Evolutionary conservation across 2,113 vertebrate genomes (phyloP).

Genomic region (Megalops atlanticus): DNA sequence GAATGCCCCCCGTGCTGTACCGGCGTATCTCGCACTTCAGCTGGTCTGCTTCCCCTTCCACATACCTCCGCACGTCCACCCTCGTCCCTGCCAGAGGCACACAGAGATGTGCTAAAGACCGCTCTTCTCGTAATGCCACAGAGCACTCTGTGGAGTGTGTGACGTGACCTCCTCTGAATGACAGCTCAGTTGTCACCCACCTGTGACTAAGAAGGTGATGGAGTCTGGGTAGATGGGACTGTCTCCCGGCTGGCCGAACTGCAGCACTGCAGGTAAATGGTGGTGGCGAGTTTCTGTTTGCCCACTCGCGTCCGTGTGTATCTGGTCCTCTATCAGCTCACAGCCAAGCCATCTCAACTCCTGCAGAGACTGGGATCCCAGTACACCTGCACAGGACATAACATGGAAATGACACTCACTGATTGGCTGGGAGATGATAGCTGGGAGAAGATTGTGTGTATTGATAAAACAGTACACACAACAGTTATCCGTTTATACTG

Average conservation of each 20-base stretch:
- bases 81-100: slow-evolving; percentile 51
- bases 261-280: slow-evolving; percentile 59
- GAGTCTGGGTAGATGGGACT: slow-evolving; percentile 49
- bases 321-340: slow-evolving; percentile 61
- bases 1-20: slow-evolving; percentile 58
- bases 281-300: slow-evolving; percentile 42
- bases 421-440: neutral
- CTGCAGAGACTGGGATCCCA: slow-evolving; percentile 40
- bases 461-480: neutral
- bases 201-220: slow-evolving; percentile 66
- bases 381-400: slow-evolving; percentile 8
- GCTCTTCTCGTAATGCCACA: neutral
- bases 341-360: slow-evolving; percentile 65
- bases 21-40: slow-evolving; percentile 67
- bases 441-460: neutral
- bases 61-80: slow-evolving; percentile 56
- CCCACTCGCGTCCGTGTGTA: slow-evolving; percentile 23
- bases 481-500: neutral
- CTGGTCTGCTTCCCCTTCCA: slow-evolving; percentile 42
- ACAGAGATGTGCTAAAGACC: neutral
- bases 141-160: neutral
- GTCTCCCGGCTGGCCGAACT: slow-evolving; percentile 66
- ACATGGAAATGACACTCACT: neutral
- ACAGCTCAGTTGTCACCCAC: slow-evolving; percentile 48
- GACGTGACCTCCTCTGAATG: neutral